Base-by-base conservation (phyloP, 2,113 vertebrate species). In the Acanthisitta chloris region DNA sequence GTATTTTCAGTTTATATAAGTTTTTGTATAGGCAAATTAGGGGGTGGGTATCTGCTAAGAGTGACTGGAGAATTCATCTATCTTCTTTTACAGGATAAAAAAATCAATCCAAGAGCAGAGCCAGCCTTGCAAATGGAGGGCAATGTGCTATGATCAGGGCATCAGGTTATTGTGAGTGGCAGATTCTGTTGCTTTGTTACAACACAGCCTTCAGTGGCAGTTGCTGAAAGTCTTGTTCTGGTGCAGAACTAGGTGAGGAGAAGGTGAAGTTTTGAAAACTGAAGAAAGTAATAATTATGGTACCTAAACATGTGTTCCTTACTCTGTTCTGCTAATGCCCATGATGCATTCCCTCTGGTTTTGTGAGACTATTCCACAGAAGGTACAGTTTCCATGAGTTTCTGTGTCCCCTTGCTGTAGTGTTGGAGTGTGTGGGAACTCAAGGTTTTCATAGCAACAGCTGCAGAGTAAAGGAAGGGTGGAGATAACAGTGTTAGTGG, bases 1-100 rank as follows among this genome's bases (percentile, higher is more conserved):
- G 0, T 2, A 16, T 45, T 86, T 45, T 31, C 34, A 4, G 9
- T 34, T 67, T 5, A 24, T n/a, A 2, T 1, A 51, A 38, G 4
- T 17, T 81, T 36, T 66, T 52, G 3, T 33, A 17, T 14, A 24
- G 54, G 29, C 29, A 31, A 19, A 14, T 33, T 26, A 6, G 16
- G 16, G 6, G 6, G 4, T 76, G 8, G 33, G 13, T 73, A 12
- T 51, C 45, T 73, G 24, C 38, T 18, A 29, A 78, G 51, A 80
- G 33, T 55, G 28, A 14, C 3, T 40, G 71, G 42, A 82, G 18
- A 91, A 34, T 29, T 79, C 14, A 70, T 31, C 33, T 59, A 0
- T 61, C 28, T 48, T 64, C 21, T 71, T 24, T 16, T 58, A 28
- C 4, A 45, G 42, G 48, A 48, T 33, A 48, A 77, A 36, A 36